Percentiles rank a stretch among this genome's conserved stretches.
phyloP scores from a whole-genome alignment of 1,140 invertebrate species.

The Tribolium castaneum region DNA sequence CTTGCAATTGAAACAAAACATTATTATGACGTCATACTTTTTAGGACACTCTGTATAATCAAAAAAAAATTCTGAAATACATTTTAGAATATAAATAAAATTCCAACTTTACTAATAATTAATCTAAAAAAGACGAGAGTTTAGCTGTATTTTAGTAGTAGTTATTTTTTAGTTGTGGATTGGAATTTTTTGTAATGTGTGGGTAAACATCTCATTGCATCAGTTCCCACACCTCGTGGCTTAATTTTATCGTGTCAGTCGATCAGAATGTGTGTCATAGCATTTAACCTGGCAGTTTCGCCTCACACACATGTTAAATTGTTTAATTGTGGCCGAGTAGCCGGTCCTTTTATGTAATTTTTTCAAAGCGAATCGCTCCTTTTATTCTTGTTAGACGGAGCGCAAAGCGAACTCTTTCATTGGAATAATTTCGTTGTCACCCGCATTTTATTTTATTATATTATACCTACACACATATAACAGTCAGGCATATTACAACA shows the following conservation, averaged over 20 bases:
- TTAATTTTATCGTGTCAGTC: not conserved
- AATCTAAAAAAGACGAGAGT: too few relatives aligned
- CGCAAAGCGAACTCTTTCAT: slow-evolving; percentile 28
- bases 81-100: too few relatives aligned
- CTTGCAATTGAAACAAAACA: too few relatives aligned
- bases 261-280: slow-evolving; percentile 21
- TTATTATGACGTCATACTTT: too few relatives aligned
- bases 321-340: not conserved
- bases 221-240: not conserved
- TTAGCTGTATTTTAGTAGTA: too few relatives aligned
- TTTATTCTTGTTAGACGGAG: slow-evolving; percentile 35
- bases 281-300: slow-evolving; percentile 6
- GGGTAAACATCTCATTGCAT: too few relatives aligned
- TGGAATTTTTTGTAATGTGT: too few relatives aligned
- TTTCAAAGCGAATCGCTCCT: not conserved
- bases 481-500: slow-evolving; percentile 12
- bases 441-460: slow-evolving; percentile 32
- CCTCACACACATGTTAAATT: slow-evolving; percentile 22
- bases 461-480: slow-evolving; percentile 8
- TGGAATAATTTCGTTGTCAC: slow-evolving; percentile 35
- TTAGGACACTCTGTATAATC: too few relatives aligned
- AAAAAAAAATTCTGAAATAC: too few relatives aligned
- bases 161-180: too few relatives aligned
- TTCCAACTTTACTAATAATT: too few relatives aligned
- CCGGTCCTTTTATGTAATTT: slow-evolving; percentile 18